Conservation (phyloP, 2,888 invertebrate species). For the Glaucopsyche alexis region DNA sequence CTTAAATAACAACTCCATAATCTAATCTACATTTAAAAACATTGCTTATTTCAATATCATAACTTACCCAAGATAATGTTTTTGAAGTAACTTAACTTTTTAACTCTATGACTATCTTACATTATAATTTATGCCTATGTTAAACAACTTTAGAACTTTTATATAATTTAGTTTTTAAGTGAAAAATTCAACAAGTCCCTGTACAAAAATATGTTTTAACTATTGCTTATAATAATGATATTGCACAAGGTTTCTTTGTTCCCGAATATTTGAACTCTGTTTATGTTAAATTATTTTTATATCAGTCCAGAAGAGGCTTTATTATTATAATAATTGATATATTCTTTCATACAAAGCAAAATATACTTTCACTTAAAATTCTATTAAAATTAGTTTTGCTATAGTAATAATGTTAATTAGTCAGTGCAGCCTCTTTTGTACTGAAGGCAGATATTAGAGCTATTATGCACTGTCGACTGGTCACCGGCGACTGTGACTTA, state of each 20-base stretch:
- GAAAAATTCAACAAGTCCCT: conserved; percentile 25
- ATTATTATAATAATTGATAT: background rate
- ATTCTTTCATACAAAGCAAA: background rate
- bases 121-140: background rate
- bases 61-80: background rate
- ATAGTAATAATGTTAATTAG: background rate
- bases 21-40: conserved; percentile 20
- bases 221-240: conserved; percentile 25
- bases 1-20: conserved; percentile 25
- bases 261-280: conserved; percentile 23
- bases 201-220: conserved; percentile 22
- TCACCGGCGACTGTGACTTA: background rate
- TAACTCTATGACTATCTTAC: background rate
- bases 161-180: background rate
- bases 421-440: conserved; percentile 10
- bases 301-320: background rate
- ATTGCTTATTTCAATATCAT: conserved; percentile 5
- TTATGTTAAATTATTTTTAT: background rate
- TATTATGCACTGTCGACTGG: no score
- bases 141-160: background rate
- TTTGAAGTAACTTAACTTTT: background rate
- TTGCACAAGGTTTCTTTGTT: conserved; percentile 24
- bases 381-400: background rate
- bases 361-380: background rate
- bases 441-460: background rate